Evolutionary conservation across 2,888 invertebrate genomes (phyloP), one percentile per base, ranked within the genome.

Genomic region (Hypsopygia costalis): DNA sequence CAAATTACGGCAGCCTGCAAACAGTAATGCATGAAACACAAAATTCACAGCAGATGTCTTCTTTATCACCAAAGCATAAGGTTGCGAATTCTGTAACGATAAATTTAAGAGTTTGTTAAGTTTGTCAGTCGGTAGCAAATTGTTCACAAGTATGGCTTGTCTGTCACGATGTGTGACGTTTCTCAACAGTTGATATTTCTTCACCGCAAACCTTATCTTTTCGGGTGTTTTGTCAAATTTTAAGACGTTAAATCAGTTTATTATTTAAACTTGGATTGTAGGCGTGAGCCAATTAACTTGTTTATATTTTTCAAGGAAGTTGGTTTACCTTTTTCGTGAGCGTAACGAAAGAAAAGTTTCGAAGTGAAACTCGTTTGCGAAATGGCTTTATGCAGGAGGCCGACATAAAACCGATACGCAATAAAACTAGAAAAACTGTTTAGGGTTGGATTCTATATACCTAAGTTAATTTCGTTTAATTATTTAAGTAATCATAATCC

Each of bases 171-270:
- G 49, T 64, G 58, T 56, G 56, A 32, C 39, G 28, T 32, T 59
- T 47, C 58, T 54, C 48, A 48, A 47, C 51, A 47, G 41, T 46
- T 54, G 58, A 60, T 61, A 58, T 61, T 67, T 58, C 55, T 54
- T 55, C 51, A 47, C 58, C 67, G 46, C 55, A 56, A 64, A 50
- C 46, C 51, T 58, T 63, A 63, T 65, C 61, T 58, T 52, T 52
- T 36, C 40, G 44, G 16, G 16, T 16, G 16, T 16, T 16, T 16
- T 53, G 52, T 60, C 47, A 46, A 47, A 51, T 47, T 52, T 50
- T 46, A 46, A 46, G 38, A 42, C 52, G 51, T 50, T 48, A 47
- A 34, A 39, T 29, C 31, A 36, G 31, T 33, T 41, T n/a, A n/a
- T 6, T 29, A 36, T 4, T 10, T 2, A 16, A 4, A 2, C 16